Evolutionary conservation across 2,888 invertebrate species (phyloP).

Genomic region (Seira sanloemensis): DNA sequence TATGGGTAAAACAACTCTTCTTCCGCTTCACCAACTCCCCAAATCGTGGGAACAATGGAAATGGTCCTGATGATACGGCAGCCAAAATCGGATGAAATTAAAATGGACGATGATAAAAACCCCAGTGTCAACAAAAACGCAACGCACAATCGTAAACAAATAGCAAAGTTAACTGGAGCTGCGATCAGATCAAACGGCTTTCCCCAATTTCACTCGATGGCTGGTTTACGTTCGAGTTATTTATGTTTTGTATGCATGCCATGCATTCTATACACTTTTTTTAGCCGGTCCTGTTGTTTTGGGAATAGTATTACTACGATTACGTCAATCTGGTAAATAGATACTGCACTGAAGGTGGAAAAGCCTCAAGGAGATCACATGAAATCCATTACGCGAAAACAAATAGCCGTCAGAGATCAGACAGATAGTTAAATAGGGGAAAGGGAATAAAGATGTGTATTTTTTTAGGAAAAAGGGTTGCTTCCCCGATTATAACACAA

Average conservation of each 20-base stretch:
- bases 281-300: not conserved
- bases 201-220: no score
- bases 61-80: no score
- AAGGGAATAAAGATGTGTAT: slow-evolving; percentile 49
- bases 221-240: no score
- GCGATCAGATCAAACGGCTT: no score
- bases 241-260: not conserved
- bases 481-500: not conserved
- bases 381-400: slow-evolving; percentile 72
- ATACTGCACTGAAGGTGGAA: slow-evolving; percentile 21
- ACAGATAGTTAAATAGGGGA: slow-evolving; percentile 68
- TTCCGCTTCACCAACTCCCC: no score
- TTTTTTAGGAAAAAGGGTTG: slow-evolving; percentile 64
- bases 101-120: no score
- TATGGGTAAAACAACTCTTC: no score
- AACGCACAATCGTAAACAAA: no score
- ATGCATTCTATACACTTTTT: not conserved
- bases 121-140: no score
- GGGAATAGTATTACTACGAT: not conserved
- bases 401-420: slow-evolving; percentile 70
- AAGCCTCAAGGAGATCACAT: slow-evolving; percentile 40
- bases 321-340: slow-evolving; percentile 3
- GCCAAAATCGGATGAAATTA: no score
- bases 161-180: no score
- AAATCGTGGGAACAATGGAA: no score